Base-by-base conservation (phyloP, 2,888 invertebrate species). In the Agrochola lota region DNA sequence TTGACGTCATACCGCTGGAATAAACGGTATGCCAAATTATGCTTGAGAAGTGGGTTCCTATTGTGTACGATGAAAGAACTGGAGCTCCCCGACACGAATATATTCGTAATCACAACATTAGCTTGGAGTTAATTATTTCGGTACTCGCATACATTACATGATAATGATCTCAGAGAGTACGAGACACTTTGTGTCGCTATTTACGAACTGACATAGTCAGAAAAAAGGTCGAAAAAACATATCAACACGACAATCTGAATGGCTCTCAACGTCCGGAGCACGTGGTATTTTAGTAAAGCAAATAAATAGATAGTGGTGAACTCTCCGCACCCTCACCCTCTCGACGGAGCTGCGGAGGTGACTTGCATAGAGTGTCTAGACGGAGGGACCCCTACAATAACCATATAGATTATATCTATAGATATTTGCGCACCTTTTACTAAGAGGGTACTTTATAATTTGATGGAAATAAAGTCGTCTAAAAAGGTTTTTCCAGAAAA, bases 301-400 rank as follows among this genome's bases (percentile, higher is more conserved):
- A 96, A 96, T 95, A 95, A 95, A 95, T 95, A 93, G 94, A 95
- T 94, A 95, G 95, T 94, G 92, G 91, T 91, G 93, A 93, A 92
- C 92, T 92, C 91, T 91, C 91, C 87, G 92, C 95, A 93, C 96
- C 96, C 96, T 96, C 96, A 92, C 95, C 95, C 96, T 95, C 91
- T 89, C 88, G 83, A 78, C 86, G 85, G 91, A 93, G 92, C 93
- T 93, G 94, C 85, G 86, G 92, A 93, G 93, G 94, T 94, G 95
- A 95, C 95, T 95, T 93, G 95, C 95, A 93, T 92, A 92, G 94
- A 94, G 94, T 92, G 96, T 96, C 96, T 96, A 96, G 96, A 96
- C 96, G 95, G 93, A 95, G 95, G 95, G 94, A 94, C 92, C 94
- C 94, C 90, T 90, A 89, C 90, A 89, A 91, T 91, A 91, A 90